A percentile compares a stretch with the other conserved stretches of the same genome.
These are phyloP conservation scores for Disparrhopalites patrizii DNA, from an alignment of 2,888 invertebrate genomes.

Conservation along the genomic window DNA sequence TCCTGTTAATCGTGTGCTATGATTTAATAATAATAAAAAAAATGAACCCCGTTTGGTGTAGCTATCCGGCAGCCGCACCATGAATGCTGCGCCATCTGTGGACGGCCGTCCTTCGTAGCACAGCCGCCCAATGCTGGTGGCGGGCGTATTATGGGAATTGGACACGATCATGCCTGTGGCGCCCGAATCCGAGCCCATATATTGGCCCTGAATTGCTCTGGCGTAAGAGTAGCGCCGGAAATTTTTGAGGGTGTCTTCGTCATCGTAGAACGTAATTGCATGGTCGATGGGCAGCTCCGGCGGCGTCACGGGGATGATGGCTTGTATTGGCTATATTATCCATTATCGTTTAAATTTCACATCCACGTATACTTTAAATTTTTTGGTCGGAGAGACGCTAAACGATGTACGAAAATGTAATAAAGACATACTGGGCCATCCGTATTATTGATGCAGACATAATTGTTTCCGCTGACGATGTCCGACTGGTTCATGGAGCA, in stretches of 20 bases:
- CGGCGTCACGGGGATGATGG: neutral
- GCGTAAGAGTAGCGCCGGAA: constrained; percentile 14
- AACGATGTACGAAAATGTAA: too few relatives aligned
- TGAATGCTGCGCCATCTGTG: constrained; percentile 7
- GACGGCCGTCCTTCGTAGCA: constrained; percentile 8
- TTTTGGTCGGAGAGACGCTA: too few relatives aligned
- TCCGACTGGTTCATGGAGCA: neutral
- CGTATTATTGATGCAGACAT: neutral
- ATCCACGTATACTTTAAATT: too few relatives aligned
- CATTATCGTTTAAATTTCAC: neutral
- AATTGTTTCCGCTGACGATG: neutral
- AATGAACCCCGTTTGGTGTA: neutral
- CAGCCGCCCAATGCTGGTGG: constrained; percentile 2
- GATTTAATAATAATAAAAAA: neutral
- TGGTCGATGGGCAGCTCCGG: constrained; percentile 12
- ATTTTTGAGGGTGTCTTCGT: constrained; percentile 2
- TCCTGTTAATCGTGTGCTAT: too few relatives aligned
- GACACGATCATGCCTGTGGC: neutral
- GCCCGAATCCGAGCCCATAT: neutral
- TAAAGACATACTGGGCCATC: too few relatives aligned
- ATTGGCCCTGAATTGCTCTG: neutral
- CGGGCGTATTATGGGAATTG: constrained; percentile 13
- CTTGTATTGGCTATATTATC: constrained; percentile 10
- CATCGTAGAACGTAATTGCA: constrained; percentile 12
- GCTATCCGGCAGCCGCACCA: neutral